Base-by-base conservation (phyloP, 2,797 vertebrate species). In the Enteromius fasciolatus region DNA sequence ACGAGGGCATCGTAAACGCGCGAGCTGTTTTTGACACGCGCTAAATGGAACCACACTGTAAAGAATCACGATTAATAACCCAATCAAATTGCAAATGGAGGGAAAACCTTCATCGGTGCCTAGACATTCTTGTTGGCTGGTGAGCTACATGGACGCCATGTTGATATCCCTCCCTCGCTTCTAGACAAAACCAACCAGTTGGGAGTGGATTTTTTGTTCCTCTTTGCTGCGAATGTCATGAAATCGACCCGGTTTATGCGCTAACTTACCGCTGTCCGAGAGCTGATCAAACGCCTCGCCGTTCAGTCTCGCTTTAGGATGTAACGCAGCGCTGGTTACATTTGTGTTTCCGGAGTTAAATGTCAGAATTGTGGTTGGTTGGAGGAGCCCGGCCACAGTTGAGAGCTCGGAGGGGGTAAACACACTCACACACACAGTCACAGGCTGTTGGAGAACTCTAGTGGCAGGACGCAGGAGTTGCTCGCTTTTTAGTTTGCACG, bases 331-430 rank as follows among this genome's bases (percentile, higher is more conserved):
- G 86, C 84, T 72, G 87, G 79, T 94, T 84, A 93, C 93, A 94
- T 94, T 72, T 86, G 94, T 91, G 80, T 89, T 84, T 87, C 85
- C 90, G 70, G 87, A 87, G 86, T 87, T 83, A 88, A 87, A 86
- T 88, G 89, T 90, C 87, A 89, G 87, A 88, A 89, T 80, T 80
- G 84, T 78, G 72, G 84, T 86, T 85, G 84, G 68, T 77, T 83
- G 54, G 52, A 50, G 54, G 85, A 89, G 89, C 91, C 90, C 90
- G 90, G 90, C 87, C 88, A 67, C 91, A 84, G 87, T 83, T 83
- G 82, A 78, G 82, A 69, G 83, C 81, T 87, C 85, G 82, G 84
- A 90, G 80, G 86, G 82, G 92, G 92, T 39, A 75, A 54, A 81
- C 28, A 81, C 41, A 23, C 50, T 17, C 50, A 59, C 78, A 44